These are phyloP conservation scores for Anguilla japonica DNA, from an alignment of 2,113 vertebrate genomes.

Conservation along the genomic window DNA sequence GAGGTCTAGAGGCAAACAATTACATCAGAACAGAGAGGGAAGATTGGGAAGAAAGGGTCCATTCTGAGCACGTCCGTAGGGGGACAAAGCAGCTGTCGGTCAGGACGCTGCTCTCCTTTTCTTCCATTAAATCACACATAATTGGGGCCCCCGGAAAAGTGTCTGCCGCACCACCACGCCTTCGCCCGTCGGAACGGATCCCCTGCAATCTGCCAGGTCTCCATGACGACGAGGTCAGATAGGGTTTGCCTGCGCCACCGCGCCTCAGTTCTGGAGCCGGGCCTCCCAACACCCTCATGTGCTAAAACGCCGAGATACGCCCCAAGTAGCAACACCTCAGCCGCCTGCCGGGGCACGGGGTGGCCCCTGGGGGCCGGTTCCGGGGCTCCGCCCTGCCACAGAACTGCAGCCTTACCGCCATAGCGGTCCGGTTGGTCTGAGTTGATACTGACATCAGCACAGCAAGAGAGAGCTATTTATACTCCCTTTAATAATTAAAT, in stretches of 20 bases:
- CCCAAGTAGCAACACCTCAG: not conserved
- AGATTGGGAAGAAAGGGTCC: not conserved
- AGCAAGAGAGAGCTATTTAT: not conserved
- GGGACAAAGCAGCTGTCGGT: slow-evolving; percentile 30
- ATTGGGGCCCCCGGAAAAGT: slow-evolving; percentile 30
- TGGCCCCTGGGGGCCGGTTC: not conserved
- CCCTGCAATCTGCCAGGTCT: slow-evolving; percentile 22
- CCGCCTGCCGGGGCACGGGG: slow-evolving; percentile 1
- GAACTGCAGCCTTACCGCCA: not conserved
- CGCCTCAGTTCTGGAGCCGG: not conserved
- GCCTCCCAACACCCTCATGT: not conserved
- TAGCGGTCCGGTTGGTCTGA: not conserved
- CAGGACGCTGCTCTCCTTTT: slow-evolving; percentile 23
- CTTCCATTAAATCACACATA: slow-evolving; percentile 29
- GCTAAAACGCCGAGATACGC: slow-evolving; percentile 1
- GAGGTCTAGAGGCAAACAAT: slow-evolving; percentile 17
- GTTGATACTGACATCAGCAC: not conserved
- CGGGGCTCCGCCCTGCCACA: not conserved
- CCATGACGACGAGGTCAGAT: slow-evolving; percentile 24
- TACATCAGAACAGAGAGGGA: slow-evolving; percentile 10
- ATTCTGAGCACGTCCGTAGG: not conserved
- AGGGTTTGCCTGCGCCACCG: slow-evolving; percentile 6
- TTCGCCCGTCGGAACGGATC: slow-evolving; percentile 8
- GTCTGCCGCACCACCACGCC: slow-evolving; percentile 9
- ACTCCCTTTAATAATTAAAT: not conserved